Base-by-base conservation (phyloP, 2,797 vertebrate species). In the Enteromius mattozi region DNA sequence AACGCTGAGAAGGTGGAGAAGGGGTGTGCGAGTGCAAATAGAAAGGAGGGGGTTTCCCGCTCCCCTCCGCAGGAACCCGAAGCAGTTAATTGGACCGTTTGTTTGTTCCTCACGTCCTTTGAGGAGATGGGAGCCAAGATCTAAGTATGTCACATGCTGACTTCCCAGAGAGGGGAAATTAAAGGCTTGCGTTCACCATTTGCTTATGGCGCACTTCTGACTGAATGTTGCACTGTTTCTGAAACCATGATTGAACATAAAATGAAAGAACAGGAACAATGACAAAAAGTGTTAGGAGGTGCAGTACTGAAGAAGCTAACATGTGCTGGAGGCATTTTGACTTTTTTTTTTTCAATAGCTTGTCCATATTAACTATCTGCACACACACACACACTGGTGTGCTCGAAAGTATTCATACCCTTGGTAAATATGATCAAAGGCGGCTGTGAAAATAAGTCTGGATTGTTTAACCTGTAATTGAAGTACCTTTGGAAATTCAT, bases 31-130 rank as follows among this genome's bases (percentile, higher is more conserved):
- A 86, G 86, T 63, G 33, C 63, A 80, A 87, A 81, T 84, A 81
- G 82, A 86, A 86, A 75, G 78, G 77, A 78, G 81, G 75, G 80
- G 71, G 78, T 71, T 85, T 82, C 82, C 75, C 70, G 71, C 78
- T 76, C 80, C 82, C 88, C 89, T 80, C 92, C 90, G 86, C 93
- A 93, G 94, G 92, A 91, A 92, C 88, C 81, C 78, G 66, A 80
- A 88, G 88, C 85, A 87, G 88, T 89, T 89, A 89, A 89, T 89
- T 89, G 86, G 88, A 81, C 72, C 66, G 72, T 87, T 89, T 87
- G 87, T 87, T 87, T 82, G 86, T 77, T 85, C 87, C 81, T 82
- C 74, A 66, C 78, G 68, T 80, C 79, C 37, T 78, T 56, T 81
- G 40, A 65, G 77, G 83, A 83, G 83, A 83, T 83, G 82, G 82